Base-by-base conservation (phyloP, 1,140 invertebrate species). In the Drosophila persimilis region DNA sequence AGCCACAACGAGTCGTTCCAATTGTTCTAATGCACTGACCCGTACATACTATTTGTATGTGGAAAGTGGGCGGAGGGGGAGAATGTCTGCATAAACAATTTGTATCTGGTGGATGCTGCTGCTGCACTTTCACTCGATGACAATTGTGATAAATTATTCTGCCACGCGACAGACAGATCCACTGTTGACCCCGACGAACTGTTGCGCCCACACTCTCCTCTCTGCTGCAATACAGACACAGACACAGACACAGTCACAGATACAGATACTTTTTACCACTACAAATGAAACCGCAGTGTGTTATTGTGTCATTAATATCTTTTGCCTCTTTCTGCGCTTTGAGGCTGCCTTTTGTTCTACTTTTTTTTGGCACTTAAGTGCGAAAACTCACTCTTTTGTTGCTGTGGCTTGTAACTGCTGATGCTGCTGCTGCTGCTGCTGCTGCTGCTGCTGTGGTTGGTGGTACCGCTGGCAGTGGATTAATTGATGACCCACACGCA, bases 101-200 rank as follows among this genome's bases (percentile, higher is more conserved):
- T 84, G 78, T 64, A 73, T 73, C 57, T 65, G 61, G 29, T 44
- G 69, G 71, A 78, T 73, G 67, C 50, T 52, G 52, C 20, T 45
- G 15, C 9, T 66, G 70, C 81, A 80, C 77, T 77, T 73, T 73
- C 63, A 57, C 61, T 51, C 17, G 55, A 60, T 66, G 77, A 72
- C 81, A 85, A 85, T 85, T 85, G 81, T 88, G 83, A 85, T 85
- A 88, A 86, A 85, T 85, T 74, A 78, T 81, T 55, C 52, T 51
- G 70, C 54, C 80, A 85, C 66, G 73, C 76, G 80, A 73, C 60
- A 50, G 60, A 39, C 55, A 41, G 65, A 46, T 45, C 6, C 35
- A 53, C 44, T 50, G 41, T n/a, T 39, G 48, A 39, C 35, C 35
- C 22, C 24, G 48, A 31, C 31, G 31, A 69, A 56, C 44, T 59